Percentiles rank a stretch among this genome's conserved stretches.
These are phyloP conservation scores for Thelaira solivaga DNA, from an alignment of 2,888 invertebrate genomes.

Conservation along the genomic window DNA sequence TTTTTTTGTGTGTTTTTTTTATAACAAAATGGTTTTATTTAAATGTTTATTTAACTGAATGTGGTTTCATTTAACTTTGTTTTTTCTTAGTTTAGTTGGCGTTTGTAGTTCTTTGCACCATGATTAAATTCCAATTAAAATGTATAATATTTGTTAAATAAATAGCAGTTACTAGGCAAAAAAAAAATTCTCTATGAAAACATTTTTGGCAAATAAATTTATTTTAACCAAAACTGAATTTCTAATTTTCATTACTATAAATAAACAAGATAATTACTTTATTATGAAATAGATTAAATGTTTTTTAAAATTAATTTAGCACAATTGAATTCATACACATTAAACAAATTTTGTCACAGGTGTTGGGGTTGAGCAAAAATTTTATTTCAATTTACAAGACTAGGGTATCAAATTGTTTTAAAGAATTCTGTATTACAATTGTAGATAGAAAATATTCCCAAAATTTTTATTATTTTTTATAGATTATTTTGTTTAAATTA, in stretches of 20 bases:
- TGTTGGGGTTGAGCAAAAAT: too few species aligned
- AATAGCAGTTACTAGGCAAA: neutral
- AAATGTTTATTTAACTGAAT: neutral
- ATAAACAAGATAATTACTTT: neutral
- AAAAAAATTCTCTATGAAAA: neutral
- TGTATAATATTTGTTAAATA: conserved; percentile 9
- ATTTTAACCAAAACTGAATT: too few species aligned
- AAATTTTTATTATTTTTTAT: too few species aligned
- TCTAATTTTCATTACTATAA: neutral
- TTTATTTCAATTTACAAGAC: too few species aligned
- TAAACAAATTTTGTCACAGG: too few species aligned
- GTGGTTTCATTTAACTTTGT: neutral
- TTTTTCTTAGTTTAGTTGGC: neutral
- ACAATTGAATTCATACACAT: too few species aligned
- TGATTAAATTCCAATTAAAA: conserved; percentile 50
- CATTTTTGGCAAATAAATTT: neutral
- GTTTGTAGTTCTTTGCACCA: conserved; percentile 21
- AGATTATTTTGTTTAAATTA: too few species aligned
- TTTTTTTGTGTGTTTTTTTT: neutral
- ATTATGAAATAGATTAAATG: neutral
- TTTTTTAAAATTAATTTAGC: neutral
- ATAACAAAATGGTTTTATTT: conserved; percentile 1
- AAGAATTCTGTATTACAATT: too few species aligned
- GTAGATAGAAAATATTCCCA: too few species aligned
- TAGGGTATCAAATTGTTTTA: too few species aligned